phyloP scores from a whole-genome alignment of 2,113 vertebrate genomes.

The Hyperopisus bebe region DNA sequence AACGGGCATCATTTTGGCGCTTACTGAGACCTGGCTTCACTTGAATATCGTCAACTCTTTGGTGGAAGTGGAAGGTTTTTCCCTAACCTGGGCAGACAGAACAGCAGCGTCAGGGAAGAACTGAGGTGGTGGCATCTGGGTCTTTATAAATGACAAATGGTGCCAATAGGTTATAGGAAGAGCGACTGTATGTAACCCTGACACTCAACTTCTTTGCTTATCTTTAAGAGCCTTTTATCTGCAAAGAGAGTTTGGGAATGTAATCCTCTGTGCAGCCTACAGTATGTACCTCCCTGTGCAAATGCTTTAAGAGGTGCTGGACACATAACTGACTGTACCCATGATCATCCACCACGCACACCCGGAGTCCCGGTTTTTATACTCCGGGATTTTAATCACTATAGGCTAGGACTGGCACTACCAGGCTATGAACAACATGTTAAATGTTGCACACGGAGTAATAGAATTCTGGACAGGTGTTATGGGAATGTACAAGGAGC shows the following conservation, averaged over 20 bases:
- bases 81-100: background rate
- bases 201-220: background rate
- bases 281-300: background rate
- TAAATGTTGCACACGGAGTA: background rate
- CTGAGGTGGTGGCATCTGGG: background rate
- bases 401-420: background rate
- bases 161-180: background rate
- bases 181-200: background rate
- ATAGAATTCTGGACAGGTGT: background rate
- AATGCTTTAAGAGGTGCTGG: background rate
- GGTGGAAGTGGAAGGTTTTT: background rate
- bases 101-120: background rate
- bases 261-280: background rate
- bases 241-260: background rate
- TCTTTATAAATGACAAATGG: background rate
- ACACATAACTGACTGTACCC: background rate
- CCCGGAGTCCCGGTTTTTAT: background rate
- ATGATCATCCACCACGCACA: background rate
- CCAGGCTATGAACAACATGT: background rate
- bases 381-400: background rate
- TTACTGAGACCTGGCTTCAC: background rate
- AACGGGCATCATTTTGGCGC: background rate
- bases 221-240: background rate
- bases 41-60: background rate
- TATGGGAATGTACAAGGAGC: background rate